A percentile compares a stretch with the other conserved stretches of the same genome.
Evolutionary conservation across 2,797 vertebrate genomes (phyloP).

Genomic region (Tapirus indicus): DNA sequence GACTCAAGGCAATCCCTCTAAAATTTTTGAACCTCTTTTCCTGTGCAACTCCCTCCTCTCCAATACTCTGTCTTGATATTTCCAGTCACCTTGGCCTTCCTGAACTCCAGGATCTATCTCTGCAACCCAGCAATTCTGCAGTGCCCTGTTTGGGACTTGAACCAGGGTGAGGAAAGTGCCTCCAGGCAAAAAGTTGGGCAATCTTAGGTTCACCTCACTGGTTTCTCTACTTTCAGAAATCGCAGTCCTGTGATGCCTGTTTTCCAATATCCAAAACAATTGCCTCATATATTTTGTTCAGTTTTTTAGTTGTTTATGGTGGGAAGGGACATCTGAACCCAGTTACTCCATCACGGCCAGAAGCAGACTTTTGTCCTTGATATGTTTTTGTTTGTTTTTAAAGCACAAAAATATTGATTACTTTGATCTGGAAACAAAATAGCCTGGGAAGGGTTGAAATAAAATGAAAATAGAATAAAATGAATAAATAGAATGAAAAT

Average conservation of each 20-base stretch:
- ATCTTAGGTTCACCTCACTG: background rate
- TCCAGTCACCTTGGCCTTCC: background rate
- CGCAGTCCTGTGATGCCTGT: background rate
- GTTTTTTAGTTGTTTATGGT: background rate
- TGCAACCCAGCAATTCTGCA: background rate
- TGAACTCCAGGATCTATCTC: background rate
- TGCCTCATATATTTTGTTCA: background rate
- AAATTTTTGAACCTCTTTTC: background rate
- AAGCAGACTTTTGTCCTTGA: background rate
- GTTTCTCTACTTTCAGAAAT: slow-evolving; percentile 7
- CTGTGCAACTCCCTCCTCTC: background rate
- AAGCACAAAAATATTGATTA: slow-evolving; percentile 13
- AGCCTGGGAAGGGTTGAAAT: background rate
- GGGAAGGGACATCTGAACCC: background rate
- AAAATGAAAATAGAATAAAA: slow-evolving; percentile 30
- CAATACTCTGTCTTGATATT: background rate
- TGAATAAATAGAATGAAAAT: slow-evolving; percentile 38
- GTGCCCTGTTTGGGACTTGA: background rate
- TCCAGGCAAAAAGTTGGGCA: background rate
- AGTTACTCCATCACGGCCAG: background rate
- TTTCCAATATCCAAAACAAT: background rate
- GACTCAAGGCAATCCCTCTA: background rate
- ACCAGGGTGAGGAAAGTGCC: background rate
- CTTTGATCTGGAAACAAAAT: background rate
- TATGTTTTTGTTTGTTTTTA: slow-evolving; percentile 26